Evolutionary conservation across 92 coral and sea anemone species (phyloP).

Genomic region (Desmophyllum pertusum): DNA sequence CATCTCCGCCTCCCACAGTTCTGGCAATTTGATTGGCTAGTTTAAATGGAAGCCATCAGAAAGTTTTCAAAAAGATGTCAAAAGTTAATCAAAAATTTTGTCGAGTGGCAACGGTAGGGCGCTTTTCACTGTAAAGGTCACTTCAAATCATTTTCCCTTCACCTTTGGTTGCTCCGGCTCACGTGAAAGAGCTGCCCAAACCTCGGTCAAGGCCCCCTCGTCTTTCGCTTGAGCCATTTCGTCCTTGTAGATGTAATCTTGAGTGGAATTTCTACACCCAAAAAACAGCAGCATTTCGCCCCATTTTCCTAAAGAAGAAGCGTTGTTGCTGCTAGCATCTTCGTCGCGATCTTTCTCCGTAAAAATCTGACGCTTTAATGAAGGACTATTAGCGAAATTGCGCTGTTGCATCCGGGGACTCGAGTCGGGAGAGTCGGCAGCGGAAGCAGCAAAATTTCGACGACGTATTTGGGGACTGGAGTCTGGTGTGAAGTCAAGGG

Average conservation of each 20-base stretch:
- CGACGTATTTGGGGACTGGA: constrained; percentile 48
- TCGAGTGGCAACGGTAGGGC: too few species aligned
- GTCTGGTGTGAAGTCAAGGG: constrained; percentile 50
- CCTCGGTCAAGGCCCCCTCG: constrained; percentile 75
- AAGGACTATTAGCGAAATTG: neutral
- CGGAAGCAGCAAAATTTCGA: neutral
- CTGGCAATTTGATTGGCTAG: too few species aligned
- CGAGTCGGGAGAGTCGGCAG: neutral
- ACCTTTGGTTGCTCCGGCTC: constrained; percentile 92
- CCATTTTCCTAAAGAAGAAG: constrained; percentile 48
- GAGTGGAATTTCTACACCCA: constrained; percentile 90
- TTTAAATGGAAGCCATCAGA: too few species aligned
- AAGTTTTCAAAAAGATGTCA: too few species aligned
- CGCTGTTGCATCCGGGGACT: neutral
- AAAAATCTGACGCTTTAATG: neutral
- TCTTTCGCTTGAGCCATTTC: constrained; percentile 74
- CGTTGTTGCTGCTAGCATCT: too few species aligned
- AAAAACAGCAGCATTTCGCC: constrained; percentile 87
- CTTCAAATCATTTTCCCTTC: neutral
- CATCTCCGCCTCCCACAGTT: too few species aligned
- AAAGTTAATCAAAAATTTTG: too few species aligned
- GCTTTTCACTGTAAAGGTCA: too few species aligned
- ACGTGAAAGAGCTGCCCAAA: constrained; percentile 86
- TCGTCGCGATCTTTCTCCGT: constrained; percentile 22
- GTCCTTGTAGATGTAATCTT: constrained; percentile 84